phyloP scores from a whole-genome alignment of 2,113 vertebrate genomes.

The Macrotus californicus region DNA sequence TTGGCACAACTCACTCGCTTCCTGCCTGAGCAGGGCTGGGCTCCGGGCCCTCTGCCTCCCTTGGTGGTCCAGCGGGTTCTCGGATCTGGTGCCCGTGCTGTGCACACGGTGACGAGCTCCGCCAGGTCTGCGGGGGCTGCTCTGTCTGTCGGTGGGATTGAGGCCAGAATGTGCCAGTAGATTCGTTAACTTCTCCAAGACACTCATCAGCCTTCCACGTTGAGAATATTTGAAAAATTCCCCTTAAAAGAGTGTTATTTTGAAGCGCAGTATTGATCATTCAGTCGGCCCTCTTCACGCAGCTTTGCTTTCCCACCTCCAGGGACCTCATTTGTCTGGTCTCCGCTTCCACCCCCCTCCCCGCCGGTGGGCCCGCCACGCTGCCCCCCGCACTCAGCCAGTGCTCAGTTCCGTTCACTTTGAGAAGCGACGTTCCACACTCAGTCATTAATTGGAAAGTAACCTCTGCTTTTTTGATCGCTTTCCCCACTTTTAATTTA shows the following conservation, averaged over 20 bases:
- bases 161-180: not conserved
- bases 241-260: not conserved
- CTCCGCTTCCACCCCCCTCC: not conserved
- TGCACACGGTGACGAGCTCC: not conserved
- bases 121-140: no score
- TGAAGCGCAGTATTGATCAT: not conserved
- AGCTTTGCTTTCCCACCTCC: not conserved
- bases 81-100: accelerated
- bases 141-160: not conserved
- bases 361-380: accelerated
- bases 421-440: constrained; percentile 27
- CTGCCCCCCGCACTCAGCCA: not conserved
- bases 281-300: not conserved
- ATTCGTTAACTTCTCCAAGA: not conserved
- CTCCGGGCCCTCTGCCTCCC: no score
- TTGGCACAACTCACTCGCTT: no score
- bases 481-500: constrained; percentile 42
- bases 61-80: no score
- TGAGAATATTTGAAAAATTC: not conserved
- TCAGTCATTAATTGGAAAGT: constrained; percentile 55
- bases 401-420: constrained; percentile 7
- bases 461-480: constrained; percentile 50
- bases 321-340: not conserved
- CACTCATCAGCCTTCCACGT: not conserved
- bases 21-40: no score